Base-by-base conservation (phyloP, 2,797 vertebrate species). In the Spheniscus humboldti region DNA sequence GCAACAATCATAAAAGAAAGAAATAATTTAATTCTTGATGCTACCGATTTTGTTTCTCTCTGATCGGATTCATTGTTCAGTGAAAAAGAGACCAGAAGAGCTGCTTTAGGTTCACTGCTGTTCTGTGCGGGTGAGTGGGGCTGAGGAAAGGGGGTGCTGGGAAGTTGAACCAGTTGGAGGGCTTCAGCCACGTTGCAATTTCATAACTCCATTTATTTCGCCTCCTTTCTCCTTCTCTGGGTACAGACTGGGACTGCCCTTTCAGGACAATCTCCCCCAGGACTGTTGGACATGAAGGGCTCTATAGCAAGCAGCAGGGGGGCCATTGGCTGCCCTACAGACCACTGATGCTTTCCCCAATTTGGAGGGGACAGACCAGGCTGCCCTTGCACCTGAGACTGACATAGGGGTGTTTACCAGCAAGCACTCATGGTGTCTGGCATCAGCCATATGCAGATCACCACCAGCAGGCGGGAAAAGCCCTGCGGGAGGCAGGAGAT, bases 11-110 rank as follows among this genome's bases (percentile, higher is more conserved):
- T 69, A 94, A 91, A 94, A 89, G 88, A 95, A 91, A 89, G 83
- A 91, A 76, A 72, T 52, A 45, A 66, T 92, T 57, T 90, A 85
- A 92, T 92, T 89, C 75, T 64, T 81, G 88, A 96, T 96, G 92
- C 59, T 92, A 37, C 73, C 15, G 45, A 94, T 97, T 92, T 83
- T 86, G 77, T 96, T 97, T 90, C 92, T 83, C 95, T 96, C 83
- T 92, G 94, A 97, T 95, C 73, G 6, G 67, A 85, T 94, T 90
- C 91, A 31, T 82, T 94, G 95, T 93, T 96, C 83, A 47, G 89
- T 84, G 86, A 89, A 93, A 60, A 66, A 74, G 83, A 78, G 72
- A 79, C 83, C 66, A 95, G 92, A 92, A 82, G 87, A 87, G 86
- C 37, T 68, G 78, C 73, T 82, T 88, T 41, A 82, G 87, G 86